Evolutionary conservation across 2,888 invertebrate species (phyloP).

Genomic region (Plusia festucae): DNA sequence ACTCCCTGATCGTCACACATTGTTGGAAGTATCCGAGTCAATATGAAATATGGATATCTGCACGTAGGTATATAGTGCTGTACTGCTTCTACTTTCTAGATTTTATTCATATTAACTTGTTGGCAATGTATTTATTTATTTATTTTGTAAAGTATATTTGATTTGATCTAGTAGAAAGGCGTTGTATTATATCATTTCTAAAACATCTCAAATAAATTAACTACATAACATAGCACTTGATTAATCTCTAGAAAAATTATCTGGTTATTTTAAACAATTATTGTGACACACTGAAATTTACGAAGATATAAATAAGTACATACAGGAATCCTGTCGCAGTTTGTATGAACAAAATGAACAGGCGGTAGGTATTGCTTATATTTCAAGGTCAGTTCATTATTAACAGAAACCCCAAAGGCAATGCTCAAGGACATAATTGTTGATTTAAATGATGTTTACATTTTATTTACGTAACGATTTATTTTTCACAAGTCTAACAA

Average conservation of each 20-base stretch:
- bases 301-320: slow-evolving; percentile 3
- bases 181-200: slow-evolving; percentile 5
- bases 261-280: not conserved
- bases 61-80: slow-evolving; percentile 21
- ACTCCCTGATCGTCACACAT: slow-evolving; percentile 17
- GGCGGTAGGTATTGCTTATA: not conserved
- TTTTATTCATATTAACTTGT: not conserved
- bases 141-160: no score
- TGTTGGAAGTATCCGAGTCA: slow-evolving; percentile 35
- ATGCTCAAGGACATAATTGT: not conserved
- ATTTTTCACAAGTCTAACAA: not conserved
- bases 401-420: not conserved
- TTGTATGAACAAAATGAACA: slow-evolving; percentile 1
- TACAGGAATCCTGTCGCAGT: not conserved
- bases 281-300: slow-evolving; percentile 2
- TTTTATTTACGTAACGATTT: not conserved
- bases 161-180: no score
- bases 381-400: slow-evolving; percentile 6
- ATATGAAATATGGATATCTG: slow-evolving; percentile 32
- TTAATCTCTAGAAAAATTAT: not conserved
- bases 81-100: slow-evolving; percentile 8
- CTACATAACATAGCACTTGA: not conserved
- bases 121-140: no score
- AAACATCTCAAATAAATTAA: not conserved
- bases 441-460: not conserved